Evolutionary conservation across 2,888 invertebrate genomes (phyloP).

Genomic region (Drepana falcataria): DNA sequence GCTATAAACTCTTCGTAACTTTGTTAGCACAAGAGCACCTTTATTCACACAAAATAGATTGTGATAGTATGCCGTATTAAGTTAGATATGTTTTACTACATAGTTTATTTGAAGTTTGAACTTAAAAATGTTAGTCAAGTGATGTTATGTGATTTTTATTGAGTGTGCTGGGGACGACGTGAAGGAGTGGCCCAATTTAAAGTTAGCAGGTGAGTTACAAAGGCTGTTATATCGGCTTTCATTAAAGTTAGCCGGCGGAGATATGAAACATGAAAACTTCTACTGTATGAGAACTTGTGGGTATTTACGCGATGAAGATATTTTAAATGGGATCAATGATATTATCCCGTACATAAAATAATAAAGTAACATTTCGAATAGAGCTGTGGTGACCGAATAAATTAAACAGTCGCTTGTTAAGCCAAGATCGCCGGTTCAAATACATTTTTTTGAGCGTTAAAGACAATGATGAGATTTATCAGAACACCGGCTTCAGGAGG

Average conservation of each 20-base stretch:
- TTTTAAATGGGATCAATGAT: no score
- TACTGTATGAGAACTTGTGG: constrained; percentile 14
- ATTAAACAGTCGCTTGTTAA: no score
- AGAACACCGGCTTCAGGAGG: no score
- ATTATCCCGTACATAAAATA: no score
- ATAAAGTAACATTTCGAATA: no score
- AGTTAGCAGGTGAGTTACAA: constrained; percentile 29
- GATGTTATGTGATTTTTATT: constrained; percentile 1
- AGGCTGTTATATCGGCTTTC: constrained; percentile 1
- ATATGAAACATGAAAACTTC: neutral
- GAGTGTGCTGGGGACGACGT: neutral
- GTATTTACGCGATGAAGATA: no score
- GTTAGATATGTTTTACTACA: no score
- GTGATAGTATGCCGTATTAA: neutral
- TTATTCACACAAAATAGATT: neutral
- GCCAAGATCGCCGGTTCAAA: no score
- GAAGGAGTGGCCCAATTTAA: constrained; percentile 16
- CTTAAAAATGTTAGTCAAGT: neutral
- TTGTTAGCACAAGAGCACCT: neutral
- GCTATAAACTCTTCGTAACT: constrained; percentile 13
- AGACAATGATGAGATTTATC: no score
- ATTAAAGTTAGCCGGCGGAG: constrained; percentile 8
- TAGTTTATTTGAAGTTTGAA: neutral
- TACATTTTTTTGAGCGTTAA: no score
- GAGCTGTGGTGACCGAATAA: no score